A percentile compares a stretch with the other conserved stretches of the same genome.
These are phyloP conservation scores for Abscondita cerata DNA, from an alignment of 2,888 invertebrate species.

Conservation along the genomic window DNA sequence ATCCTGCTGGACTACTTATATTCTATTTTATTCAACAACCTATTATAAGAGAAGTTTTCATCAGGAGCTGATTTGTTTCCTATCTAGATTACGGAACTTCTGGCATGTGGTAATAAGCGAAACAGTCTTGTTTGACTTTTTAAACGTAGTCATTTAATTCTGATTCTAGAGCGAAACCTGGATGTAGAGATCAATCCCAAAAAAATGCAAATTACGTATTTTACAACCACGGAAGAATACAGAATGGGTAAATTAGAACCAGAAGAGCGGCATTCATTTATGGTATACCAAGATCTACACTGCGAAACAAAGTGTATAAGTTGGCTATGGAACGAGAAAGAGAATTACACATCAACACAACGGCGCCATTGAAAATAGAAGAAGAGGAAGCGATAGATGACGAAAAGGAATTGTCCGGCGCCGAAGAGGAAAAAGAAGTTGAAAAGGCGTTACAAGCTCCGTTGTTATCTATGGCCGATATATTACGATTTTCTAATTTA, in stretches of 20 bases:
- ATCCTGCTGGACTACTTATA: no score
- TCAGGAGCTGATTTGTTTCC: no score
- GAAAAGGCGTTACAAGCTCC: conserved; percentile 66
- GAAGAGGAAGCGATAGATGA: conserved; percentile 65
- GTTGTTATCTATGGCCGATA: conserved; percentile 65
- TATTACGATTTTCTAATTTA: conserved; percentile 63
- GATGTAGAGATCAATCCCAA: conserved; percentile 68
- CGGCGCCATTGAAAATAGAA: conserved; percentile 53
- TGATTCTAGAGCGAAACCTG: conserved; percentile 72
- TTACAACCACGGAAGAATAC: conserved; percentile 97
- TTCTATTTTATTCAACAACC: no score
- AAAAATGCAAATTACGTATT: conserved; percentile 80
- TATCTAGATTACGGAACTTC: no score
- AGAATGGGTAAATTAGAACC: conserved; percentile 91
- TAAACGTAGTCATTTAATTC: conserved; percentile 58
- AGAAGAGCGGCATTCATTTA: conserved; percentile 94
- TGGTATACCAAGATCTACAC: conserved; percentile 94
- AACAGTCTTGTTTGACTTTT: no score
- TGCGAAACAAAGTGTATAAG: conserved; percentile 95
- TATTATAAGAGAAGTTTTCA: no score
- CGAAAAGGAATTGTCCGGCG: conserved; percentile 65
- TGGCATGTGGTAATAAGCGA: no score
- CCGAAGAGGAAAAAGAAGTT: conserved; percentile 67
- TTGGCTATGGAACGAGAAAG: conserved; percentile 75
- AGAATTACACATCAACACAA: conserved; percentile 65